Base-by-base conservation (phyloP, 2,797 vertebrate species). In the Serranus cabrilla region DNA sequence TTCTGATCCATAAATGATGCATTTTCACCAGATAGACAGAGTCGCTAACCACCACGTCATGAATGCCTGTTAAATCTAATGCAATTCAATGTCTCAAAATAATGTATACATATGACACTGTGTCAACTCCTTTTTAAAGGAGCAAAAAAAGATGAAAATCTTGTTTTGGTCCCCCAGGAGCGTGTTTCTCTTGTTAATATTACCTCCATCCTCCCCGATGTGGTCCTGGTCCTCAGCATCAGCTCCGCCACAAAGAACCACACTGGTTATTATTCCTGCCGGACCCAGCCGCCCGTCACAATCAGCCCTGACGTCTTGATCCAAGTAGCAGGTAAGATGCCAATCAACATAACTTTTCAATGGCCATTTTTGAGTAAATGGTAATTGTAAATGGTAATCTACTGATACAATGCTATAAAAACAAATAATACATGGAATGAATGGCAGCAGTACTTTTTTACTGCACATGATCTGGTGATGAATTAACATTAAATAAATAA, bases 221-320 rank as follows among this genome's bases (percentile, higher is more conserved):
- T 83, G 40, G 66, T 1, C 11, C n/a, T 88, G 54, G 37, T 31
- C 2, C 66, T 86, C 14, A 49, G 23, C 11, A 56, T 86, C 18
- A n/a, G 17, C 37, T 61, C 49, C 18, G 63, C 73, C 2, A 77
- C 69, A 14, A 17, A 13, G n/a, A 34, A 58, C 49, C n/a, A 88
- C 42, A 0, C 40, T 16, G 87, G 77, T 1, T 1, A 31, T 49
- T 86, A 84, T 65, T 50, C 0, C 11, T 89, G 87, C 57, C 82
- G 2, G 64, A 84, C 83, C 5, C 1, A 76, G 2, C 87, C 87
- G 0, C 62, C 74, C 0, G 25, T 79, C 2, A 23, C 74, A 3
- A 54, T 78, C 45, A 86, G 84, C 66, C 31, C 40, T 1, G 0
- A 1, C 0, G 16, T 84, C 13, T 9, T 0, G 0, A 58, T 86